Percentiles rank a stretch among this genome's conserved stretches.
Evolutionary conservation across 2,113 vertebrate species (phyloP).

Genomic region (Ceyx margarethae): DNA sequence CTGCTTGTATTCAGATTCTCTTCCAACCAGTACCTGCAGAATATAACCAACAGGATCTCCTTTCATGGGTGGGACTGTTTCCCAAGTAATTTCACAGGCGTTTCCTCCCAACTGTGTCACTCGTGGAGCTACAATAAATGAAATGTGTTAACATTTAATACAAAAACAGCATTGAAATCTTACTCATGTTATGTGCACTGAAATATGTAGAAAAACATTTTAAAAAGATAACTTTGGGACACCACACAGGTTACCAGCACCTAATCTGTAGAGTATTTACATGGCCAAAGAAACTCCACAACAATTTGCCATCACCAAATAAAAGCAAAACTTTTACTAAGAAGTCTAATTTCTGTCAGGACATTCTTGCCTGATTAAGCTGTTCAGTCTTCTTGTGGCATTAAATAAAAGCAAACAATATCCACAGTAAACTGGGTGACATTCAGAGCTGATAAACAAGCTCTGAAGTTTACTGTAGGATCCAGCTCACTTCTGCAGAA

Average conservation of each 20-base stretch:
- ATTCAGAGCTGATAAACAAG: neutral
- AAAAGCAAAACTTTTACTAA: neutral
- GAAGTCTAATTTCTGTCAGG: neutral
- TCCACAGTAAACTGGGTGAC: neutral
- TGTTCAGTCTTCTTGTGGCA: neutral
- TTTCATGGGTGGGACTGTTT: conserved; percentile 91
- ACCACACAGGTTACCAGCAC: neutral
- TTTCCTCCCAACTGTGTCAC: conserved; percentile 94
- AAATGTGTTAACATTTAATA: neutral
- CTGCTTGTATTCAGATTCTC: conserved; percentile 97
- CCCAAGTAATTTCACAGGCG: conserved; percentile 92
- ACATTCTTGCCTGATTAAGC: neutral
- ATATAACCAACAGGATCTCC: conserved; percentile 91
- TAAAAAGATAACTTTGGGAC: neutral
- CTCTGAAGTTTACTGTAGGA: neutral
- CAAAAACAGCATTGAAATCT: neutral
- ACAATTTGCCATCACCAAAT: neutral
- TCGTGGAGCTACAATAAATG: conserved; percentile 83
- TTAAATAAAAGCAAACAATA: neutral
- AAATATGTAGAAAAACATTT: neutral
- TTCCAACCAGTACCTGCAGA: conserved; percentile 92
- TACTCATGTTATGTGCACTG: neutral
- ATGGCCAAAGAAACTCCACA: neutral
- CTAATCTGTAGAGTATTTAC: neutral
- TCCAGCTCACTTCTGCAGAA: neutral